Base-by-base conservation (phyloP, 2,888 invertebrate species). In the Dioctria linearis region DNA sequence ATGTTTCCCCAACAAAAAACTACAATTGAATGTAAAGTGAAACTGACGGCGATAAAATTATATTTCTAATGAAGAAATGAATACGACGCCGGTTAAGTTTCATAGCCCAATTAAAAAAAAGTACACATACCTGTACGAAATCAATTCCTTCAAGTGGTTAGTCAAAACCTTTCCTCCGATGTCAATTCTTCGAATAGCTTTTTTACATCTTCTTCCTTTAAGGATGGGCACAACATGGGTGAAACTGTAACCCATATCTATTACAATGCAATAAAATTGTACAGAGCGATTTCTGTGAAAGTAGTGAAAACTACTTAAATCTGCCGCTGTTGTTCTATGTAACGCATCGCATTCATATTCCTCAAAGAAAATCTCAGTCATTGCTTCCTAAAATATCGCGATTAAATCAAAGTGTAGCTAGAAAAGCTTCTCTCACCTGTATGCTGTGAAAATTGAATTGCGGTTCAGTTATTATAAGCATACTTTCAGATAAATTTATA, bases 141-240 rank as follows among this genome's bases (percentile, higher is more conserved):
- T 93, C 13, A 98, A 93, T 89, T 99, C 99, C 88, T 99, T 99
- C 66, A 99, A 90, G 89, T 99, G 97, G 90, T 99, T 99, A 0
- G 99, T 99, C 82, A 99, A 88, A 8, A 97, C 92, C 90, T 99
- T 99, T 0, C 99, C 99, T 2, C 99, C 99, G 51, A 99, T 93
- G 90, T 98, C 97, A 82, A 99, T 94, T 83, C 99, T 92, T 84
- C 92, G 90, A 80, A 96, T 94, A 3, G 93, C 96, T 83, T 92
- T 90, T 84, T 91, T 91, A 13, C 93, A 90, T 85, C 93, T 93
- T 81, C 93, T 93, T 0, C 94, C 94, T 81, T 95, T 93, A 4
- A 97, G 92, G 87, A 96, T 99, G 0, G 99, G 99, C 2, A 97
- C 93, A 71, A 99, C 91, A 85, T 99, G 97, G 0, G 98, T 97